Conservation (phyloP, 2,888 invertebrate species). For the Eupithecia subfuscata region DNA sequence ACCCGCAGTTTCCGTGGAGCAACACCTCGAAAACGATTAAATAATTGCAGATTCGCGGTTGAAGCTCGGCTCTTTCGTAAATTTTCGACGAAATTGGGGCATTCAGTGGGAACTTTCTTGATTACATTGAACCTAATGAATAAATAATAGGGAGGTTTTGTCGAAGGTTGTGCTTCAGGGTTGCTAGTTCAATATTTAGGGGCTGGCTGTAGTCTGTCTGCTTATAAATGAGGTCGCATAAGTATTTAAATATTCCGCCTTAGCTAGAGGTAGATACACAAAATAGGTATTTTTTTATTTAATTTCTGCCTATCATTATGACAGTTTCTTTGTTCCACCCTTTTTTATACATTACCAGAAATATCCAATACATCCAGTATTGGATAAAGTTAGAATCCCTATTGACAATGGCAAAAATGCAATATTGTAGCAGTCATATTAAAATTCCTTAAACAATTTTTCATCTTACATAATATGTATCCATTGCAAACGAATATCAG, state of each 20-base stretch:
- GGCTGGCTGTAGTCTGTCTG: slow-evolving; percentile 40
- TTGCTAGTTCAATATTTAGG: slow-evolving; percentile 50
- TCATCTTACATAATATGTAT: too few species aligned
- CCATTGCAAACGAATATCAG: too few species aligned
- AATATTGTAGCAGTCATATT: too few species aligned
- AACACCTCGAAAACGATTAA: slow-evolving; percentile 78
- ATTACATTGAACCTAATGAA: slow-evolving; percentile 71
- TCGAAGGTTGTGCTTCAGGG: slow-evolving; percentile 50
- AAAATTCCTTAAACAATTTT: too few species aligned
- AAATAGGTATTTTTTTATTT: too few species aligned
- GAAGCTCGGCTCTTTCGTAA: slow-evolving; percentile 66
- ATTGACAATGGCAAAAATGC: too few species aligned
- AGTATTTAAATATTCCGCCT: slow-evolving; percentile 26
- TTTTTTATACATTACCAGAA: too few species aligned
- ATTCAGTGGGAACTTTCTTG: slow-evolving; percentile 69
- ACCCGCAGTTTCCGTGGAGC: slow-evolving; percentile 69
- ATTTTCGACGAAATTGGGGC: slow-evolving; percentile 72
- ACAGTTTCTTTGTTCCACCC: too few species aligned
- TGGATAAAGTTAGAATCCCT: too few species aligned
- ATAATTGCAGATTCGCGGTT: slow-evolving; percentile 77
- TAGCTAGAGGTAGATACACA: not conserved
- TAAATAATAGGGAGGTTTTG: slow-evolving; percentile 65
- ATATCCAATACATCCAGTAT: too few species aligned
- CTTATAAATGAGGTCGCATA: slow-evolving; percentile 37
- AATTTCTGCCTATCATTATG: too few species aligned